Conservation (phyloP, 2,797 vertebrate genomes). For the Pseudomugil gertrudae region DNA sequence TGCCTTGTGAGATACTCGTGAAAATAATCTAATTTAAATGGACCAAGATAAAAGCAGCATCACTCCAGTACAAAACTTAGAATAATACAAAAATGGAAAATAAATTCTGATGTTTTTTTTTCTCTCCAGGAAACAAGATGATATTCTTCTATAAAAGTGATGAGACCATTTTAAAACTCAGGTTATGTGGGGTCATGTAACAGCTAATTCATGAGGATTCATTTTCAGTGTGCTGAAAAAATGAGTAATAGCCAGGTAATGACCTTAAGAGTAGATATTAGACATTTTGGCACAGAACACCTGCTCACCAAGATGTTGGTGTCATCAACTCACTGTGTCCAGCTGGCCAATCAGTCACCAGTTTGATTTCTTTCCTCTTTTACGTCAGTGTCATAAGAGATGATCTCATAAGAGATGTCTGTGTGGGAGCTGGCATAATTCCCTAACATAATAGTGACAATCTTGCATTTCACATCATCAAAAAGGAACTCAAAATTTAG, state of each 20-base stretch:
- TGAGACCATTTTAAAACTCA: constrained; percentile 11
- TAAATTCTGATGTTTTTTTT: not conserved
- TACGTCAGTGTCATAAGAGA: constrained; percentile 24
- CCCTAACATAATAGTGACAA: constrained; percentile 5
- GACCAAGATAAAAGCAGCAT: constrained; percentile 10
- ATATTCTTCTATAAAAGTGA: constrained; percentile 4
- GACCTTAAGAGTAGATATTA: constrained; percentile 66
- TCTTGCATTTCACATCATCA: not conserved
- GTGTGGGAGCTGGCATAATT: constrained; percentile 4
- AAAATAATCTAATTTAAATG: constrained; percentile 13
- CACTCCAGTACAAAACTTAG: not conserved
- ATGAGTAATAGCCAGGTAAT: constrained; percentile 62
- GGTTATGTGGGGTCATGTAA: constrained; percentile 23
- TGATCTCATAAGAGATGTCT: constrained; percentile 28
- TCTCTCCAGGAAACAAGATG: not conserved
- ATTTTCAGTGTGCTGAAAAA: constrained; percentile 58
- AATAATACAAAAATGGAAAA: not conserved
- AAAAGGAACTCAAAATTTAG: not conserved
- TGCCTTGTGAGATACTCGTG: constrained; percentile 9
- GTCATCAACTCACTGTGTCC: constrained; percentile 50
- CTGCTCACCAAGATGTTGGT: constrained; percentile 62
- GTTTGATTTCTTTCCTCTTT: constrained; percentile 42
- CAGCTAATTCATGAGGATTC: constrained; percentile 45
- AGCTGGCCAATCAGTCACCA: constrained; percentile 57
- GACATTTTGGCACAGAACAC: constrained; percentile 59